Percentiles rank a stretch among this genome's conserved stretches.
phyloP scores from a whole-genome alignment of 37 sponge, comb jelly and placozoan genomes.

The Aphrocallistes beatrix region DNA sequence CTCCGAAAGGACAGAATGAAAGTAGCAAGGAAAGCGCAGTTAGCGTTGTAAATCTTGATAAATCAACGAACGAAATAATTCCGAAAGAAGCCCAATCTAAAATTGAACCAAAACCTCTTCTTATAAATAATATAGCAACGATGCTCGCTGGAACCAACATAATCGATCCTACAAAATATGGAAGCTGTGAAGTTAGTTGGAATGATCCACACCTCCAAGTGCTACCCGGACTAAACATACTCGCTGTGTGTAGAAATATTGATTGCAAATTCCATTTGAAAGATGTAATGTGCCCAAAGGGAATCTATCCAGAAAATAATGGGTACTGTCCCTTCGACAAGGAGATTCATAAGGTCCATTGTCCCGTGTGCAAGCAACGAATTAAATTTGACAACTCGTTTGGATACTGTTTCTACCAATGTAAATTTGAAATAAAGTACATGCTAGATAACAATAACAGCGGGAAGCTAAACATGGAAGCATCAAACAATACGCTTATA shows the following conservation, averaged over 20 bases:
- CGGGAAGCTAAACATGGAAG: not conserved
- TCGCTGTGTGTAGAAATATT: not conserved
- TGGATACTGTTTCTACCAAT: not conserved
- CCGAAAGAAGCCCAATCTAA: no score
- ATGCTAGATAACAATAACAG: not conserved
- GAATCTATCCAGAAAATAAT: not conserved
- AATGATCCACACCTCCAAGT: not conserved
- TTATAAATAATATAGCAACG: no score
- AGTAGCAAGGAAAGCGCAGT: no score
- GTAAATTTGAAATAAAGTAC: not conserved
- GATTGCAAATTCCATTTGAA: not conserved
- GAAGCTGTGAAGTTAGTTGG: no score
- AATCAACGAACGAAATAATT: no score
- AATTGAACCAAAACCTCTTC: no score
- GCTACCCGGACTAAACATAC: not conserved
- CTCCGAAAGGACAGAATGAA: no score
- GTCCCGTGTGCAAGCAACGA: not conserved
- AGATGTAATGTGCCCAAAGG: not conserved
- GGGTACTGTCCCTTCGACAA: not conserved
- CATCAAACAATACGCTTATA: no score
- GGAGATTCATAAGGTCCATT: not conserved
- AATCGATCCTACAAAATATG: no score
- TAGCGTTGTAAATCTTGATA: no score
- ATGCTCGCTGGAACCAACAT: no score
- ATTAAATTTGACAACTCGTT: not conserved